A percentile compares a stretch with the other conserved stretches of the same genome.
Evolutionary conservation across 1,140 invertebrate species (phyloP).

Genomic region (Caenorhabditis remanei): DNA sequence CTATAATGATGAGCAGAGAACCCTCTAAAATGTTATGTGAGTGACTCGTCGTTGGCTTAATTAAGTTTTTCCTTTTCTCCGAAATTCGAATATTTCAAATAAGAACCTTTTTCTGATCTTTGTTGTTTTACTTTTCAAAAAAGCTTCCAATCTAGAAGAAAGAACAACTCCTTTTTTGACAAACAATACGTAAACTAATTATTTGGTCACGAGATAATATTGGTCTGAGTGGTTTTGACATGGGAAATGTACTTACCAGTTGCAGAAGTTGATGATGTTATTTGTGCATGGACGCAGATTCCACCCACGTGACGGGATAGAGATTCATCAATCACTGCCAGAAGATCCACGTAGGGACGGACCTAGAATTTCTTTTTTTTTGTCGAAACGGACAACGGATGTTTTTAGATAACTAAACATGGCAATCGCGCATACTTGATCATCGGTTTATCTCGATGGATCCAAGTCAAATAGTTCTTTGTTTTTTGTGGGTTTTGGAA

Average conservation of each 20-base stretch:
- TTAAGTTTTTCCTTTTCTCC: conserved; percentile 26
- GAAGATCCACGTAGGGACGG: conserved; percentile 65
- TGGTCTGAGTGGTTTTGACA: conserved; percentile 36
- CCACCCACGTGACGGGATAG: conserved; percentile 47
- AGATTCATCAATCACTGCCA: conserved; percentile 62
- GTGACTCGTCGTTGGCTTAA: neutral
- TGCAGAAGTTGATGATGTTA: conserved; percentile 61
- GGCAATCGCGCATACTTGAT: conserved; percentile 83
- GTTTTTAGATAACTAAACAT: neutral
- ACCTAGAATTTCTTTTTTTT: conserved; percentile 29
- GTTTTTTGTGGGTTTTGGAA: neutral
- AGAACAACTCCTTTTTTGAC: neutral
- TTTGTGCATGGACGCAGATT: conserved; percentile 62
- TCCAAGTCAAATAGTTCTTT: conserved; percentile 93
- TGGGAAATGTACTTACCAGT: conserved; percentile 35
- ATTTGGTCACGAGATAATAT: neutral
- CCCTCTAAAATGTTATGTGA: conserved; percentile 30
- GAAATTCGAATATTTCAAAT: neutral
- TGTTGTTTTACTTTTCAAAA: neutral
- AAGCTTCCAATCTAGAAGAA: neutral
- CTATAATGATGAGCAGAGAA: conserved; percentile 6
- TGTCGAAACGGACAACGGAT: no score
- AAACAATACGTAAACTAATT: conserved; percentile 18
- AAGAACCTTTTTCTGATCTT: neutral
- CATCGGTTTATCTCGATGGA: conserved; percentile 93